These are phyloP conservation scores for Gorilla gorilla DNA, from an alignment of 2,113 vertebrate genomes.

Conservation along the genomic window DNA sequence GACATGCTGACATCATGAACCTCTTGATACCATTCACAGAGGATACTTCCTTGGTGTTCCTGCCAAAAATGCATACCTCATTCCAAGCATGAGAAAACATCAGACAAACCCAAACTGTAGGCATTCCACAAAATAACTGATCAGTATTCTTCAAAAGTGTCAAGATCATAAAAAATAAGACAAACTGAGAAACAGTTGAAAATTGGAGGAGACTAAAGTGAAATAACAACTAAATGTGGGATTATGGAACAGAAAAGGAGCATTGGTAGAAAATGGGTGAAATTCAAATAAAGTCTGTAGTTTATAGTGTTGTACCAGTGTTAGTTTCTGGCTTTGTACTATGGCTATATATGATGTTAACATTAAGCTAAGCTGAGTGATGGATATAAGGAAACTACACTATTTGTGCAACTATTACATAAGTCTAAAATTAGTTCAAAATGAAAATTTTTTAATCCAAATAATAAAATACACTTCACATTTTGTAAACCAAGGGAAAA, in stretches of 20 bases:
- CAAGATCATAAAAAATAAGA: constrained; percentile 17
- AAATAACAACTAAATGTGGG: background rate
- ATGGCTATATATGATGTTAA: background rate
- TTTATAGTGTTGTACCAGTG: background rate
- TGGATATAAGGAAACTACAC: background rate
- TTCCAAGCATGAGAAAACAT: background rate
- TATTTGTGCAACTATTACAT: background rate
- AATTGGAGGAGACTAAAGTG: background rate
- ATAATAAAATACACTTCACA: background rate
- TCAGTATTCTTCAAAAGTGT: background rate
- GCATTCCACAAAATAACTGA: background rate
- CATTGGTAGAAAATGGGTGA: background rate
- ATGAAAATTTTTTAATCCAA: background rate
- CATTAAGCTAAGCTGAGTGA: background rate
- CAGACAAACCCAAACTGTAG: background rate
- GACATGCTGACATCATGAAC: background rate
- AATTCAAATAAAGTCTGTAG: background rate
- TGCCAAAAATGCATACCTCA: background rate
- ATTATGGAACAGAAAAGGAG: background rate
- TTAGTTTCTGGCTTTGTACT: background rate
- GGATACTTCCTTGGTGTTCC: background rate
- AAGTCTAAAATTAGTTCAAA: constrained; percentile 32
- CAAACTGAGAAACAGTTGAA: background rate
- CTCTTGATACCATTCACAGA: background rate
- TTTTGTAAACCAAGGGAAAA: background rate